phyloP scores from a whole-genome alignment of 2,888 invertebrate genomes.

The Drosophila rellima region DNA sequence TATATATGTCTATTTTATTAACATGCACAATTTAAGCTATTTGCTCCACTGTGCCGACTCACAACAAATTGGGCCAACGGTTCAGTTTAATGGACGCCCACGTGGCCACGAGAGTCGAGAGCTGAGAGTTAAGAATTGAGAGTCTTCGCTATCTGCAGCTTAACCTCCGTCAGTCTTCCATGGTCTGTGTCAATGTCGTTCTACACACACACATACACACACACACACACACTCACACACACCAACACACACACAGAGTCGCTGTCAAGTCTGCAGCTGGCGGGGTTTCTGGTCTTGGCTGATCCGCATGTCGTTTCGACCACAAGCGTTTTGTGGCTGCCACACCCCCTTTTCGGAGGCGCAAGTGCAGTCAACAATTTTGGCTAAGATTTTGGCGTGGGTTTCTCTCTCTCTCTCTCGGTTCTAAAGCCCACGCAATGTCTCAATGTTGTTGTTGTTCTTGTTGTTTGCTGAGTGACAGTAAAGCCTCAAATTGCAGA shows the following conservation, averaged over 20 bases:
- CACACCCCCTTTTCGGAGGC: constrained; percentile 39
- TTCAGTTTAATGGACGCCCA: constrained; percentile 69
- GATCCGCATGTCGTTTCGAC: constrained; percentile 58
- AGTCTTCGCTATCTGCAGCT: constrained; percentile 22
- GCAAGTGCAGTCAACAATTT: constrained; percentile 71
- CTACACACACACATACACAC: not conserved
- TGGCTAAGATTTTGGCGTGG: constrained; percentile 69
- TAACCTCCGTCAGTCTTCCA: constrained; percentile 28
- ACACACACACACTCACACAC: not conserved
- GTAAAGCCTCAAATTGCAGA: constrained; percentile 74
- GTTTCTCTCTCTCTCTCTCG: constrained; percentile 12
- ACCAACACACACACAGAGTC: not conserved
- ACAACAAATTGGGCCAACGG: constrained; percentile 69
- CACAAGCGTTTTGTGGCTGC: constrained; percentile 60
- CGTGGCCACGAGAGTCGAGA: constrained; percentile 36
- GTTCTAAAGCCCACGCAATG: constrained; percentile 48
- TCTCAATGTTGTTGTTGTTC: constrained; percentile 27
- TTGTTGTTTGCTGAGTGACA: constrained; percentile 63
- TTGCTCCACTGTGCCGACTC: constrained; percentile 30
- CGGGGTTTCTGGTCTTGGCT: constrained; percentile 13
- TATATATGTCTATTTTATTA: too few relatives aligned
- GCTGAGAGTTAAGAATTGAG: constrained; percentile 5
- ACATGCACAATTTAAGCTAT: not conserved
- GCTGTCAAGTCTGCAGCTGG: constrained; percentile 11
- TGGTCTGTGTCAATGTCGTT: constrained; percentile 72